phyloP scores from a whole-genome alignment of 1,140 invertebrate species.

The Drosophila kanapiae region DNA sequence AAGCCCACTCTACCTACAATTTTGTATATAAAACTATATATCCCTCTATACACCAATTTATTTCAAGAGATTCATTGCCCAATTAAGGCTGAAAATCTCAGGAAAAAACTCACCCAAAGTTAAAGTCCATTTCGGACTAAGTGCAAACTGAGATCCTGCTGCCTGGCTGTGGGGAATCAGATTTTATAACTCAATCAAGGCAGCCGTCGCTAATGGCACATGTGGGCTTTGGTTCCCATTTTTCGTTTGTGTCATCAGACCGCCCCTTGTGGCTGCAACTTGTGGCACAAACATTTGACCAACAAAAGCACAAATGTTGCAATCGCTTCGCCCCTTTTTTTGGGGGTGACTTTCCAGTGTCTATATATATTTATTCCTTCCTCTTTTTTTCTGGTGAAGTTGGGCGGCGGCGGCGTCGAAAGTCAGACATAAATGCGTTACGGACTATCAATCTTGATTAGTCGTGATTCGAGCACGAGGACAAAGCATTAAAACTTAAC shows the following conservation, averaged over 20 bases:
- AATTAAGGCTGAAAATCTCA: slow-evolving; percentile 9
- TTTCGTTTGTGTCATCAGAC: slow-evolving; percentile 38
- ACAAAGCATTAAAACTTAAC: slow-evolving; percentile 72
- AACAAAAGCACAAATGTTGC: slow-evolving; percentile 74
- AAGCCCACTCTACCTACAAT: not conserved
- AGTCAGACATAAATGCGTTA: slow-evolving; percentile 79
- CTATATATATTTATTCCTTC: not conserved
- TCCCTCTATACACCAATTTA: not conserved
- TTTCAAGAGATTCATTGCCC: not conserved
- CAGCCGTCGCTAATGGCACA: slow-evolving; percentile 79
- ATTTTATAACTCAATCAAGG: slow-evolving; percentile 81
- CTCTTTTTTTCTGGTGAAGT: slow-evolving; percentile 13
- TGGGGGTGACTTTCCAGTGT: slow-evolving; percentile 27
- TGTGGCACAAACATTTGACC: slow-evolving; percentile 77
- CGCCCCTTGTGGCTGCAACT: slow-evolving; percentile 62
- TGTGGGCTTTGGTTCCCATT: slow-evolving; percentile 57
- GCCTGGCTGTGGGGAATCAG: slow-evolving; percentile 44
- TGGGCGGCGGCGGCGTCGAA: slow-evolving; percentile 50
- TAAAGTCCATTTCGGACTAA: not conserved
- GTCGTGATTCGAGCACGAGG: slow-evolving; percentile 67
- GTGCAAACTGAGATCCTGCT: slow-evolving; percentile 35
- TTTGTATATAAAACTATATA: not conserved
- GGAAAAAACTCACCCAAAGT: not conserved
- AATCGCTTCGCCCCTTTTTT: slow-evolving; percentile 10
- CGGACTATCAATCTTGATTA: slow-evolving; percentile 84